Conservation (phyloP, 2,888 invertebrate species). For the Junonia oenone region DNA sequence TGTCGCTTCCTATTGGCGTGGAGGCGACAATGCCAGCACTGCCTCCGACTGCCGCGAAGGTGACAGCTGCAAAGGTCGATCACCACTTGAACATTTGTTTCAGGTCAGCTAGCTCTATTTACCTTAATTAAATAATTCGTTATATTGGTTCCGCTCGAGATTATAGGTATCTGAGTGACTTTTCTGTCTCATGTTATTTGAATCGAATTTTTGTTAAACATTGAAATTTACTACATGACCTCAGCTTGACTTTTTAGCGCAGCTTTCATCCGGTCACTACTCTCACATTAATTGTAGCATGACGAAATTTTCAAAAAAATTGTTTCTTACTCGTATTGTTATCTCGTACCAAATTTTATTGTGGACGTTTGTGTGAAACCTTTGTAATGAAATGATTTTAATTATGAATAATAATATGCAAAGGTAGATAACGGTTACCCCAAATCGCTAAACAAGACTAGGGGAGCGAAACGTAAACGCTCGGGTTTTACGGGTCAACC, state of each 20-base stretch:
- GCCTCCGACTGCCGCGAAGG: constrained; percentile 63
- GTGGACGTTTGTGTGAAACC: too few relatives aligned
- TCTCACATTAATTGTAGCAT: constrained; percentile 37
- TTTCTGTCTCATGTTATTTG: neutral
- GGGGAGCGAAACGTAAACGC: constrained; percentile 61
- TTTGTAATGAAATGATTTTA: too few relatives aligned
- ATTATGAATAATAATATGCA: too few relatives aligned
- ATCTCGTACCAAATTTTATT: too few relatives aligned
- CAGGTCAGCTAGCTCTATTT: neutral
- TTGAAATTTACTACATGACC: constrained; percentile 41
- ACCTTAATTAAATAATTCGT: neutral
- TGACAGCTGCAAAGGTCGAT: constrained; percentile 67
- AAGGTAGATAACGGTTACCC: constrained; percentile 43
- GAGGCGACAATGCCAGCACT: constrained; percentile 71
- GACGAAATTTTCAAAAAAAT: too few relatives aligned
- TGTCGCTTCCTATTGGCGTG: constrained; percentile 75
- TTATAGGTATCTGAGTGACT: constrained; percentile 1
- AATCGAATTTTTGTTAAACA: constrained; percentile 21
- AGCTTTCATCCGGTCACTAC: constrained; percentile 43
- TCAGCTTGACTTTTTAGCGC: constrained; percentile 44
- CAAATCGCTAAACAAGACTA: constrained; percentile 55
- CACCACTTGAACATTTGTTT: constrained; percentile 37
- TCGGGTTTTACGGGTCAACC: constrained; percentile 69
- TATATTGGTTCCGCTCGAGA: neutral
- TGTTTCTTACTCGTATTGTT: neutral